Conservation (phyloP, 1,140 invertebrate genomes). For the Atta colombica region DNA sequence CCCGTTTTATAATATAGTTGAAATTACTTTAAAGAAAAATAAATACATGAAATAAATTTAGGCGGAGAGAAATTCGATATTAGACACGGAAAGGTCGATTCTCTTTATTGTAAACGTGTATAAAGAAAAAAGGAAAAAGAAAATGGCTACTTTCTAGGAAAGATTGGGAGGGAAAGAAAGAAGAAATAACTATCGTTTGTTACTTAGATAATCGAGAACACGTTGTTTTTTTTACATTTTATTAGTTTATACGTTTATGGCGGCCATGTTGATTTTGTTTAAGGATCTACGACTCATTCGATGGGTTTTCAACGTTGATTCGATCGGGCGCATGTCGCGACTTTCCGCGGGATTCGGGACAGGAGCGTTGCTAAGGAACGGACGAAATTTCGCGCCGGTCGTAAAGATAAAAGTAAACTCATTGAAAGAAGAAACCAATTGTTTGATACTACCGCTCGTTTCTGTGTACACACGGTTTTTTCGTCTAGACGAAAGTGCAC, state of each 20-base stretch:
- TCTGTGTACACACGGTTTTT: slow-evolving; percentile 35
- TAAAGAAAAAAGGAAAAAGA: slow-evolving; percentile 63
- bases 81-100: slow-evolving; percentile 55
- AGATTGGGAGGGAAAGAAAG: slow-evolving; percentile 58
- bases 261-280: slow-evolving; percentile 86
- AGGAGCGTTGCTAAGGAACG: slow-evolving; percentile 12
- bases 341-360: slow-evolving; percentile 49
- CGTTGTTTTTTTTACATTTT: slow-evolving; percentile 87
- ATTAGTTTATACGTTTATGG: slow-evolving; percentile 86
- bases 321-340: slow-evolving; percentile 65
- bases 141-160: slow-evolving; percentile 71
- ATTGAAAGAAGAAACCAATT: slow-evolving; percentile 24
- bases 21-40: slow-evolving; percentile 61
- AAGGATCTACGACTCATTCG: slow-evolving; percentile 81
- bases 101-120: slow-evolving; percentile 62
- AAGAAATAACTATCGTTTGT: slow-evolving; percentile 86
- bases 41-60: slow-evolving; percentile 57
- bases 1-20: slow-evolving; percentile 55
- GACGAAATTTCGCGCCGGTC: slow-evolving; percentile 33
- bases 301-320: slow-evolving; percentile 77
- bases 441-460: slow-evolving; percentile 25
- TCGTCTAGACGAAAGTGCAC: slow-evolving; percentile 16
- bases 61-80: slow-evolving; percentile 24
- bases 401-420: slow-evolving; percentile 11
- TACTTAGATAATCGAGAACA: slow-evolving; percentile 86